Evolutionary conservation across 1,140 invertebrate genomes (phyloP), one percentile per base, ranked within the genome.

Genomic region (Parasteatoda tepidariorum): DNA sequence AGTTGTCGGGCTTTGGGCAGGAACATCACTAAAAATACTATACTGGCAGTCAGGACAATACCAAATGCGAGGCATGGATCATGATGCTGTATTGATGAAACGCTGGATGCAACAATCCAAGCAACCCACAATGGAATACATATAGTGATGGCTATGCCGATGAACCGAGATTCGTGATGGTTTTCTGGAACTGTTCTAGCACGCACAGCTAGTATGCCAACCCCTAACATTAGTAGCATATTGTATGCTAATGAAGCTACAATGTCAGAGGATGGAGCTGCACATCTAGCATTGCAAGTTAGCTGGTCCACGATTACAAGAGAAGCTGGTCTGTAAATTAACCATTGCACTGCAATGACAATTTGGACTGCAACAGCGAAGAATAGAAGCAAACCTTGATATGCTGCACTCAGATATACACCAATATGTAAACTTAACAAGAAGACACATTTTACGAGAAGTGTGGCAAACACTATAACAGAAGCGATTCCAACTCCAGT

Each of bases 361-460:
- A 97, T 92, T 91, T 98, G 90, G 2, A 90, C 89, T 9, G 89
- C 87, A 34, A 91, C 88, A 3, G 96, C 95, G 88, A 98, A 98
- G 86, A 97, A 93, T 85, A 98, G 91, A 15, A 98, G 92, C 7
- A 96, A 90, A 67, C 94, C 95, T 89, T 92, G 96, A 89, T 98
- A 98, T 3, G 95, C 93, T 2, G 96, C 95, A 34, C 96, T 95
- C n/a, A 98, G 90, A 88, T 98, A 97, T 30, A 97, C 95, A 13
- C 96, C 95, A 33, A 94, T 93, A 88, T 97, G 96, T 48, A 97
- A 92, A 86, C 95, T 96, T 83, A 98, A 92, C 55, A 98, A 91
- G 88, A 98, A 97, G 62, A 98, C 95, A 87, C 96, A 95, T 89
- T 98, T 98, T 82, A 98, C 96, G 74, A 98, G 91, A 30, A 98